Evolutionary conservation across 37 sponge, comb jelly and placozoan genomes (phyloP).

Genomic region (Cliona cf. orientalis): DNA sequence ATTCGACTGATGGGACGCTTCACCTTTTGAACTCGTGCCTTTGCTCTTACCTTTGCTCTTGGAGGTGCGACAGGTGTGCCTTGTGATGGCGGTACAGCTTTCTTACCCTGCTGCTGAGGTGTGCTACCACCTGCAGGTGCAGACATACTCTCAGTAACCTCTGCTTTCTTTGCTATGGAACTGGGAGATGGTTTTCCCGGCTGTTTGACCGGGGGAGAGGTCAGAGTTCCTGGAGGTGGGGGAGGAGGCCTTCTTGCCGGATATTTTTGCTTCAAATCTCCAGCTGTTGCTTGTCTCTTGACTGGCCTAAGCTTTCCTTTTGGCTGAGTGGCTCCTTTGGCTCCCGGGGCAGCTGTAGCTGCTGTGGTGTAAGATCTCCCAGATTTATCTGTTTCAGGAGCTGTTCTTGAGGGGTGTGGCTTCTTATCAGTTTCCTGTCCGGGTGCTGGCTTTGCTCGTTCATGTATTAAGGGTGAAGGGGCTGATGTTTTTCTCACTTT

Average conservation of each 20-base stretch:
- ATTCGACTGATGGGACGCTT: slow-evolving; percentile 47
- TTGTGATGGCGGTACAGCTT: neutral
- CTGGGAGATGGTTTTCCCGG: neutral
- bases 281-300: slow-evolving; percentile 2
- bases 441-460: no score
- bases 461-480: no score
- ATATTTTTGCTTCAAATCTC: neutral
- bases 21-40: slow-evolving; percentile 39
- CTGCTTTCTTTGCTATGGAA: neutral
- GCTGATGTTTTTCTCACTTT: no score
- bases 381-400: neutral
- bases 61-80: slow-evolving; percentile 18
- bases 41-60: neutral
- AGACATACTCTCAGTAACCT: neutral
- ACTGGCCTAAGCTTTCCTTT: neutral
- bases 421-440: neutral
- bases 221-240: slow-evolving; percentile 18
- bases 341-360: no score
- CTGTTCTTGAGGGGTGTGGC: neutral
- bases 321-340: no score
- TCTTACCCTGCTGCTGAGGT: neutral
- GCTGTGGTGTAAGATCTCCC: no score
- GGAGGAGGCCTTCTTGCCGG: slow-evolving; percentile 42
- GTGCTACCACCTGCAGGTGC: neutral
- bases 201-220: neutral